Conservation (phyloP, 2,797 vertebrate species). For the Notamacropus eugenii region DNA sequence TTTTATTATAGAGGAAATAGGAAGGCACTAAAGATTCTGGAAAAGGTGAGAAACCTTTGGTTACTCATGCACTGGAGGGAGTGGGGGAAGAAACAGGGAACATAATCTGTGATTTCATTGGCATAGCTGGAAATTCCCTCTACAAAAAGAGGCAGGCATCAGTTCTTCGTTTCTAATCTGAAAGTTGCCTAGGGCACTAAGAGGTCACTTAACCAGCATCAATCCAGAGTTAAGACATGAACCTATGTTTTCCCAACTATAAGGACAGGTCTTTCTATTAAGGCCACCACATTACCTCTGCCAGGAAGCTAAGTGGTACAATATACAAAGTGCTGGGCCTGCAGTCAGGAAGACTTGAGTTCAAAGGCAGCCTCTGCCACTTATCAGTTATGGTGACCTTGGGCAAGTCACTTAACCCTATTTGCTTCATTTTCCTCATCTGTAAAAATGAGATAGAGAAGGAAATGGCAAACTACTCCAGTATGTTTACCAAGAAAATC, state of each 20-base stretch:
- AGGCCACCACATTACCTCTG: background rate
- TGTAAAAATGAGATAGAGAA: background rate
- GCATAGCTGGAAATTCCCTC: background rate
- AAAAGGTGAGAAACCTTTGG: background rate
- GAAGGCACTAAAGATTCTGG: background rate
- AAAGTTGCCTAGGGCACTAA: background rate
- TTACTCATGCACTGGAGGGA: background rate
- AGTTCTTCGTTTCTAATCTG: background rate
- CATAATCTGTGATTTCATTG: background rate
- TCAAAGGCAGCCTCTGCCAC: background rate
- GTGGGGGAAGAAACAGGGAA: too few species aligned
- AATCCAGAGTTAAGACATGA: background rate
- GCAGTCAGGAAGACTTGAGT: background rate
- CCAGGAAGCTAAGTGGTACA: background rate
- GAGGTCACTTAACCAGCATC: background rate
- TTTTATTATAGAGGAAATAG: background rate
- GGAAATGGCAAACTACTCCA: background rate
- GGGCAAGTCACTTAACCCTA: background rate
- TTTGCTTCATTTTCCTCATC: background rate
- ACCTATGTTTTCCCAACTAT: background rate
- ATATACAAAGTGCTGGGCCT: background rate
- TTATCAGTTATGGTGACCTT: background rate
- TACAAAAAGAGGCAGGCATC: background rate
- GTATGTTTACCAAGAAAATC: background rate
- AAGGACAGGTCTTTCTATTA: background rate